Evolutionary conservation across 2,113 vertebrate genomes (phyloP).

Genomic region (Dascyllus trimaculatus): DNA sequence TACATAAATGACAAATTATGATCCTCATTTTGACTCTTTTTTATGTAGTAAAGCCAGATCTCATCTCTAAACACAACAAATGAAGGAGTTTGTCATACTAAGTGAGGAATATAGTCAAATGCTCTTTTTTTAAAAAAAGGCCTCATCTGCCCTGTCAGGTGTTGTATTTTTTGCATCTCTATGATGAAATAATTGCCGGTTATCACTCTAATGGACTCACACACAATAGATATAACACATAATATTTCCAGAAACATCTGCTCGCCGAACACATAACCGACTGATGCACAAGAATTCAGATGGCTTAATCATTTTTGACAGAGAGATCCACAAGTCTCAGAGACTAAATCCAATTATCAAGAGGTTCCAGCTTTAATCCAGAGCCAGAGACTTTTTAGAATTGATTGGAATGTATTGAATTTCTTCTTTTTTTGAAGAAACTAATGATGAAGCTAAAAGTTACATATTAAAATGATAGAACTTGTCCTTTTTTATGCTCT

Average conservation of each 20-base stretch:
- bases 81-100: neutral
- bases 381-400: conserved; percentile 39
- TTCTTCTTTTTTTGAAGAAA: neutral
- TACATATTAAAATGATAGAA: too few species aligned
- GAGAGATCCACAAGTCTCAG: conserved; percentile 61
- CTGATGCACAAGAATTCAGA: conserved; percentile 24
- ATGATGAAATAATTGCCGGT: neutral
- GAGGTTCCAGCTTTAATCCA: conserved; percentile 63
- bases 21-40: neutral
- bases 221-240: conserved; percentile 24
- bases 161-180: neutral
- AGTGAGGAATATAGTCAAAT: neutral
- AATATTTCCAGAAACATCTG: conserved; percentile 55
- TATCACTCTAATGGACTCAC: conserved; percentile 10
- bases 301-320: conserved; percentile 69
- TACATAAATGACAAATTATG: neutral
- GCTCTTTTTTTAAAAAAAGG: neutral
- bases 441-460: neutral
- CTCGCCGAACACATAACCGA: conserved; percentile 19
- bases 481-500: too few species aligned
- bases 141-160: neutral
- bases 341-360: conserved; percentile 68
- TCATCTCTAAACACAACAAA: neutral
- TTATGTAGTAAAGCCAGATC: neutral
- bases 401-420: conserved; percentile 9